Base-by-base conservation (phyloP, 1,140 invertebrate species). In the Phenacoccus solenopsis region DNA sequence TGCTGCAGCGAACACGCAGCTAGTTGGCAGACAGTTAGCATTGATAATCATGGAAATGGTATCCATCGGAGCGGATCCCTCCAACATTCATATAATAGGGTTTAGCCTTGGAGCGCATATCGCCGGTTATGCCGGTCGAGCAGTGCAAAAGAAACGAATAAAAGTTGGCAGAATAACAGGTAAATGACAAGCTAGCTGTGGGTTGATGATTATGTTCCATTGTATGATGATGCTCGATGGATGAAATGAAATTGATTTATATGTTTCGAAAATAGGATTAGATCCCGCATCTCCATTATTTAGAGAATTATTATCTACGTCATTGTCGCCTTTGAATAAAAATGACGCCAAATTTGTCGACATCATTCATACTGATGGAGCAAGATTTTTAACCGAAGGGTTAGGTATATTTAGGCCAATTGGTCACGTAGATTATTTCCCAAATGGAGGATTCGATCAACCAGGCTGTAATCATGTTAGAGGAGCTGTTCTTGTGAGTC, bases 81-180 rank as follows among this genome's bases (percentile, higher is more conserved):
- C 77, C 0, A 72, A 79, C 0, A 81, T 89, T 1, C 89, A 92
- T 76, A 74, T 91, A 0, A 83, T 91, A 35, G 90, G 90, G 1
- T 90, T 91, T 78, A 90, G 88, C 74, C 76, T 91, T 0, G 90
- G 89, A 1, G 88, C 89, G 1, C 89, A 91, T 73, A 84, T 89
- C 0, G 87, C 87, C 5, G 89, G 88, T 0, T 86, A 86, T 71
- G 85, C 88, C 0, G 88, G 88, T 0, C 84, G 87, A 72, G 73
- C 84, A n/a, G 74, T 88, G 0, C 84, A 84, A 69, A 78, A 76
- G 2, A 80, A 78, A 28, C 81, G 82, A 4, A 74, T 81, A 0
- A 80, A 84, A 4, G 73, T 90, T 5, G 87, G 86, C 2, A 82
- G 87, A 73, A 91, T 93, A 56, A 89, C 88, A 30, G 83, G 82